Evolutionary conservation across 2,113 vertebrate species (phyloP).

Genomic region (Pseudolaguvia tuberculata): DNA sequence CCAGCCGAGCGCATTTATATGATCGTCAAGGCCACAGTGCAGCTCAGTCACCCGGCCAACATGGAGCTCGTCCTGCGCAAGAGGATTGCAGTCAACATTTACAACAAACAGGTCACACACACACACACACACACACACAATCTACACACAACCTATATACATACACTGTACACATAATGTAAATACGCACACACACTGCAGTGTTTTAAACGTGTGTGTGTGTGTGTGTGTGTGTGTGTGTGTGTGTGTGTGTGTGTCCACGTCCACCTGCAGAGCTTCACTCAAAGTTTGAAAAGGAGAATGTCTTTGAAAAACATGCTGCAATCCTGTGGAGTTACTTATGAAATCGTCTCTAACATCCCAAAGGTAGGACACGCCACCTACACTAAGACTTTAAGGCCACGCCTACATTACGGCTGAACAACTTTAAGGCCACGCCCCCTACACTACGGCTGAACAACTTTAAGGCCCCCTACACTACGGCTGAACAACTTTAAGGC

Average conservation of each 20-base stretch:
- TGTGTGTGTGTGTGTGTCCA: constrained; percentile 14
- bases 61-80: constrained; percentile 94
- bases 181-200: not conserved
- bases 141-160: too few species aligned
- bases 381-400: not conserved
- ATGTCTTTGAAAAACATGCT: constrained; percentile 91
- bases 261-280: constrained; percentile 82
- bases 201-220: not conserved
- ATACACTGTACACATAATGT: not conserved
- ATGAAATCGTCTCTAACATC: constrained; percentile 98
- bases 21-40: constrained; percentile 89
- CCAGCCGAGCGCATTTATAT: constrained; percentile 91
- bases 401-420: not conserved
- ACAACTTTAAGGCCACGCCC: not conserved
- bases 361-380: constrained; percentile 78
- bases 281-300: constrained; percentile 93
- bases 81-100: constrained; percentile 93
- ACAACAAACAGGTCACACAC: constrained; percentile 87
- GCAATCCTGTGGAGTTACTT: constrained; percentile 87
- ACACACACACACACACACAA: not conserved
- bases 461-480: not conserved
- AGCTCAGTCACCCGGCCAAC: constrained; percentile 92
- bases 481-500: not conserved
- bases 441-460: not conserved
- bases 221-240: constrained; percentile 17